Evolutionary conservation across 2,113 vertebrate species (phyloP), one percentile per base, ranked within the genome.

Genomic region (Zosterops hypoxanthus): DNA sequence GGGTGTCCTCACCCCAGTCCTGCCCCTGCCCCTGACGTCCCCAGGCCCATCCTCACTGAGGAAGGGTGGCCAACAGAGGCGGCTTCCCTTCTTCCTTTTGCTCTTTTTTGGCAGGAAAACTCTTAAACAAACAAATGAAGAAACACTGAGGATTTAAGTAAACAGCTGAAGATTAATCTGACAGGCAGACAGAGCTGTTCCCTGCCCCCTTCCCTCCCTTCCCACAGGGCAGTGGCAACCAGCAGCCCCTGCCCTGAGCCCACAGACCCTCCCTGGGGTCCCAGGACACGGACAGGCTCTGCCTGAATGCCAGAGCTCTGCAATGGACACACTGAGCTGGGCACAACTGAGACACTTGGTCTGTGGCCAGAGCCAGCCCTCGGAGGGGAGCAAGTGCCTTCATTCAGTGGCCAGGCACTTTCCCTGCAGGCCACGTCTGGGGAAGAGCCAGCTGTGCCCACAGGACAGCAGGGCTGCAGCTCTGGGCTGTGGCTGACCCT

Each of bases 71-170:
- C 75, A 50, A 16, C 9, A 8, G 31, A 82, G 71, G 78, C 60
- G 25, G 79, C 14, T 88, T 88, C 59, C 87, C 83, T 86, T 93
- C 61, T 94, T 96, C 82, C 87, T 78, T 93, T 93, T 91, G 75
- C 92, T 94, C 94, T 95, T 97, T 97, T 96, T 96, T 94, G 97
- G 96, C 97, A 97, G 92, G 92, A 92, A 93, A 86, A 75, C 77
- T 69, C 96, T 97, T 95, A 96, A 97, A 97, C 97, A 97, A 97
- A 97, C 94, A 97, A 94, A 82, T 69, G 86, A 91, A 97, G 95
- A 97, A 97, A 96, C 96, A 91, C 94, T 82, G 85, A 93, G 88
- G 88, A 90, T 94, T 97, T 92, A 95, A 96, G 96, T 96, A 92
- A 97, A 96, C 94, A 97, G 93, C 76, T 4, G 3, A 78, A 92